A percentile compares a stretch with the other conserved stretches of the same genome.
These are phyloP conservation scores for Drosophila sechellia DNA, from an alignment of 1,140 invertebrate species.

Conservation along the genomic window DNA sequence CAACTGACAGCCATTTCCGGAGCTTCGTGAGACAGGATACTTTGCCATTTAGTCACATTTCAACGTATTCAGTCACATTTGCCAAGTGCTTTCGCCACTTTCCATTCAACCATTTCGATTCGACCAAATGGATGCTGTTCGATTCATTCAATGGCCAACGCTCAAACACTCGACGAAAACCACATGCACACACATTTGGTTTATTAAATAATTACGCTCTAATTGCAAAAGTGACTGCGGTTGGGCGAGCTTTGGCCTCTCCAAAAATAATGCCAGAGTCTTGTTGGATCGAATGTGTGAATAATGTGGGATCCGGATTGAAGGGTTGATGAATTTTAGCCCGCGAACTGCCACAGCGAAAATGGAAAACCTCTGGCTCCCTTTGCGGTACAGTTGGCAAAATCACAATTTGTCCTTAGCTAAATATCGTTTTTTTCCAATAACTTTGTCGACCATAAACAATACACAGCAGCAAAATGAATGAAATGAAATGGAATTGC, in stretches of 20 bases:
- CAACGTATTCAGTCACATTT: slow-evolving; percentile 21
- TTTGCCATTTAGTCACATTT: slow-evolving; percentile 63
- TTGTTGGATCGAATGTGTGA: slow-evolving; percentile 50
- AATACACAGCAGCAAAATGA: slow-evolving; percentile 25
- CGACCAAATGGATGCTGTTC: slow-evolving; percentile 25
- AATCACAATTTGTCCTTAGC: slow-evolving; percentile 16
- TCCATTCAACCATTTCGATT: slow-evolving; percentile 13
- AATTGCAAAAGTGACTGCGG: slow-evolving; percentile 76
- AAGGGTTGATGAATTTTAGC: slow-evolving; percentile 10
- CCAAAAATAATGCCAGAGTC: slow-evolving; percentile 57
- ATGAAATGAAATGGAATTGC: slow-evolving; percentile 11
- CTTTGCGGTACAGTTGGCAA: not conserved
- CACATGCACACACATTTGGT: slow-evolving; percentile 53
- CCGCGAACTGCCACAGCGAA: slow-evolving; percentile 12
- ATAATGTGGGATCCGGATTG: slow-evolving; percentile 20
- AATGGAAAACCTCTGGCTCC: slow-evolving; percentile 20
- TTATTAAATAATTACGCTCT: slow-evolving; percentile 82
- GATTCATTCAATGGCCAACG: slow-evolving; percentile 38
- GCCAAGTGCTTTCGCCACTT: slow-evolving; percentile 32
- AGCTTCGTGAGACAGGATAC: slow-evolving; percentile 35
- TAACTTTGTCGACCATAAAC: slow-evolving; percentile 18
- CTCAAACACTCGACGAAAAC: slow-evolving; percentile 30
- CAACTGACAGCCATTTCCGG: slow-evolving; percentile 56
- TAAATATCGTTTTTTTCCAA: slow-evolving; percentile 4
- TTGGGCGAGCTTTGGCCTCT: slow-evolving; percentile 44